These are phyloP conservation scores for Rissa tridactyla DNA, from an alignment of 2,113 vertebrate genomes.

Conservation along the genomic window DNA sequence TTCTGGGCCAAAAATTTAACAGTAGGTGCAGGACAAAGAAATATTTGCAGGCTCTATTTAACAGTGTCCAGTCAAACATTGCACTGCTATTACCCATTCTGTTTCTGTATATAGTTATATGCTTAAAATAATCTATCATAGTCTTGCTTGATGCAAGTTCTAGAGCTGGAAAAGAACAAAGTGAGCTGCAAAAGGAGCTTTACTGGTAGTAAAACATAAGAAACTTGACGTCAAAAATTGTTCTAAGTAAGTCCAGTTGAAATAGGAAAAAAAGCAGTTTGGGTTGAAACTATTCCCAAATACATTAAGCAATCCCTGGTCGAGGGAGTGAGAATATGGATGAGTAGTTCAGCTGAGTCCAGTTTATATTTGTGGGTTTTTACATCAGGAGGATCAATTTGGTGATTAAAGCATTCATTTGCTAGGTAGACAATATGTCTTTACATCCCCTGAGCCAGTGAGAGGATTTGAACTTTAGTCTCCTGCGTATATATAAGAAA, in stretches of 20 bases:
- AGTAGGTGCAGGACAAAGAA: background rate
- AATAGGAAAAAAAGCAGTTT: background rate
- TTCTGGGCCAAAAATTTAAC: background rate
- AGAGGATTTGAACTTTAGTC: background rate
- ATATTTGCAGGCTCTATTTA: background rate
- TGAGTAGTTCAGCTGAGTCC: background rate
- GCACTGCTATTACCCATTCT: background rate
- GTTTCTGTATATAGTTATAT: background rate
- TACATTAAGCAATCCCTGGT: background rate
- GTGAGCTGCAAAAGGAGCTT: background rate
- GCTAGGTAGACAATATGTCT: fast-evolving
- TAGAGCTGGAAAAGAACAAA: background rate
- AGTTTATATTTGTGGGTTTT: background rate
- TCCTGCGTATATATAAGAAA: background rate
- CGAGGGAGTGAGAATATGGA: background rate
- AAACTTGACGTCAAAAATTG: background rate
- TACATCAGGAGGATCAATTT: background rate
- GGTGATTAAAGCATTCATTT: background rate
- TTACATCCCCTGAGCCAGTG: background rate
- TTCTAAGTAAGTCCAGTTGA: background rate
- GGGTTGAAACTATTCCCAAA: background rate
- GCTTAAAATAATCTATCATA: background rate
- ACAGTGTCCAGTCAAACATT: background rate
- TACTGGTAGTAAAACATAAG: background rate
- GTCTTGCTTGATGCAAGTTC: background rate